A percentile compares a stretch with the other conserved stretches of the same genome.
Evolutionary conservation across 1,140 invertebrate species (phyloP).

Genomic region (Zaprionus lachaisei): DNA sequence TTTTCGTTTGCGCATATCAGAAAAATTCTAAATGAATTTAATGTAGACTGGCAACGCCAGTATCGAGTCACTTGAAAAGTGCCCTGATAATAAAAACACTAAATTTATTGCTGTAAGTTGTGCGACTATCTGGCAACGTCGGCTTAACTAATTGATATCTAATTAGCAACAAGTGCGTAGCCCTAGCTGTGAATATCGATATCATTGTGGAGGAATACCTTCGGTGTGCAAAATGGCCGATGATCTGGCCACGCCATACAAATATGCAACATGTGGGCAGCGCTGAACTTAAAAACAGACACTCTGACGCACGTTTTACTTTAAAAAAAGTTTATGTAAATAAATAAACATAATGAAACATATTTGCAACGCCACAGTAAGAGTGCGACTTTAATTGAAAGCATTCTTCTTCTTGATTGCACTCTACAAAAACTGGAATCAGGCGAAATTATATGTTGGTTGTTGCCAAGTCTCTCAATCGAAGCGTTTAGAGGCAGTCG

Average conservation of each 20-base stretch:
- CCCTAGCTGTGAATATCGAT: neutral
- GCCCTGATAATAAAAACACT: too few species aligned
- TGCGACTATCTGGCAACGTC: too few species aligned
- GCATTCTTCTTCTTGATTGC: slow-evolving; percentile 7
- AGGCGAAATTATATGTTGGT: slow-evolving; percentile 2
- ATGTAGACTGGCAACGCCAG: too few species aligned
- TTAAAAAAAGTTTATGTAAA: neutral
- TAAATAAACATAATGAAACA: neutral
- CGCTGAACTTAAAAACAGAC: neutral
- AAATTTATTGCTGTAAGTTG: too few species aligned
- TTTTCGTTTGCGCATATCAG: neutral
- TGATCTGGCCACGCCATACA: neutral
- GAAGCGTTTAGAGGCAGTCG: slow-evolving; percentile 33
- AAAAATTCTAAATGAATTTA: neutral
- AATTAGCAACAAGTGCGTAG: neutral
- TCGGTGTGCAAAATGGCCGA: too few species aligned
- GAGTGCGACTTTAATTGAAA: neutral
- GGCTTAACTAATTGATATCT: neutral
- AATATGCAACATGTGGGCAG: neutral
- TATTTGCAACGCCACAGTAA: neutral
- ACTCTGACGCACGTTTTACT: neutral
- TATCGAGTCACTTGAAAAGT: too few species aligned
- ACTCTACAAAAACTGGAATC: neutral
- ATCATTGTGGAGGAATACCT: neutral
- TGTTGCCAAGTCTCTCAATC: slow-evolving; percentile 11